Base-by-base conservation (phyloP, 2,797 vertebrate genomes). In the Tachyglossus aculeatus region DNA sequence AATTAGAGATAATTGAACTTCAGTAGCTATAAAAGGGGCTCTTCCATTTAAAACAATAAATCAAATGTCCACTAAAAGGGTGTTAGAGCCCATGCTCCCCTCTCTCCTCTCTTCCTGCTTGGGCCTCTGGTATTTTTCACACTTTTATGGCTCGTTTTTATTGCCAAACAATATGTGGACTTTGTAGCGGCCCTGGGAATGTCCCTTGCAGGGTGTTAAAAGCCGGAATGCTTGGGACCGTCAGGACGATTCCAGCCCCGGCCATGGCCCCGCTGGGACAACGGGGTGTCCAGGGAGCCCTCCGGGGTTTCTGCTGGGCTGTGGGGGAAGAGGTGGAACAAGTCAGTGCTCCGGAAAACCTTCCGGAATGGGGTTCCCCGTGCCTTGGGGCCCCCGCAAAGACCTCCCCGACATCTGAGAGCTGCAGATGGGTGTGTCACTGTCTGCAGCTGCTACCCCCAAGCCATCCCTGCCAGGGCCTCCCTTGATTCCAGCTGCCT, bases 1-100 rank as follows among this genome's bases (percentile, higher is more conserved):
- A 93, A 92, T 93, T 92, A 88, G 89, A 88, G 89, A 86, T 92
- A 93, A 92, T 91, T 92, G 91, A 92, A 90, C 90, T 91, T 90
- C 88, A 89, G 90, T 88, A 84, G 83, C 90, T 93, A 87, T 93
- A 90, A 91, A 93, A 88, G 87, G 82, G 83, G 85, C 86, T 87
- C 78, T 79, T 81, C 72, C 80, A 40, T 89, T 85, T 92, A 87
- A 84, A 76, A 89, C 91, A 91, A 91, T 90, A 92, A 92, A 92
- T 93, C 92, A 91, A 87, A 85, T 90, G 90, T 90, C 91, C 91
- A 87, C 85, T 92, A 89, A 91, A 89, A 89, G 84, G 78, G 74
- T 92, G 48, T 16, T 79, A 90, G 88, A 90, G 86, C 76, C n/a
- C 66, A 0, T 84, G 70, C 60, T 53, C 77, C 58, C 34, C 41